Evolutionary conservation across 2,113 vertebrate genomes (phyloP), one percentile per base, ranked within the genome.

Genomic region (Oenanthe oenanthe): DNA sequence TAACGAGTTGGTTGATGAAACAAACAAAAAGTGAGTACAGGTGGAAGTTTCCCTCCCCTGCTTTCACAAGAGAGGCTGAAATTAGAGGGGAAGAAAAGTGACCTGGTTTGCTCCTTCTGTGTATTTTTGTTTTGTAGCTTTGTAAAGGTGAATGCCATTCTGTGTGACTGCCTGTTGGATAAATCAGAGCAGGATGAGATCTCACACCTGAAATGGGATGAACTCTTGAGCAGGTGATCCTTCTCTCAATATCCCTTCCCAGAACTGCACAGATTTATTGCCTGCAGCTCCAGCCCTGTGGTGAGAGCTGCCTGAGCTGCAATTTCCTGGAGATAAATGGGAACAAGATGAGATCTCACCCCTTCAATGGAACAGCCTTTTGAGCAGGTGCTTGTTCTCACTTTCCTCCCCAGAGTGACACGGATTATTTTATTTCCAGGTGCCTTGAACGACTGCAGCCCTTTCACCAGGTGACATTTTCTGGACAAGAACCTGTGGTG

Each of bases 111-210:
- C 19, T 68, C 83, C 68, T 93, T 32, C 62, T 6, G 13, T 2
- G 0, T 60, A 45, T 14, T 86, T 78, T 63, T 88, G 54, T 62
- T 80, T 92, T 77, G 66, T 31, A 99, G 99, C 97, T 98, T 98
- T 38, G 98, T 99, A 25, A 98, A 94, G 25, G 97, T 99, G 91
- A 98, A 99, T 92, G 98, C 99, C 5, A 66, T 97, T 58, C 97
- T 99, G 18, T 99, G 99, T 53, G 99, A 99, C 97, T 99, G 99
- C 96, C 91, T 99, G 84, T 92, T 99, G 94, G 99, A 99, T 83
- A 99, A 98, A 96, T 98, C 97, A 0, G 99, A 99, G 34, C 98
- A 99, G 90, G 98, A 99, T 58, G 97, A 98, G 40, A 77, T 99
- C 48, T 83, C 92, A 78, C 95, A 91, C 88, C 98, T 99, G 1